Base-by-base conservation (phyloP, 2,797 vertebrate species). In the Sylvia borin region DNA sequence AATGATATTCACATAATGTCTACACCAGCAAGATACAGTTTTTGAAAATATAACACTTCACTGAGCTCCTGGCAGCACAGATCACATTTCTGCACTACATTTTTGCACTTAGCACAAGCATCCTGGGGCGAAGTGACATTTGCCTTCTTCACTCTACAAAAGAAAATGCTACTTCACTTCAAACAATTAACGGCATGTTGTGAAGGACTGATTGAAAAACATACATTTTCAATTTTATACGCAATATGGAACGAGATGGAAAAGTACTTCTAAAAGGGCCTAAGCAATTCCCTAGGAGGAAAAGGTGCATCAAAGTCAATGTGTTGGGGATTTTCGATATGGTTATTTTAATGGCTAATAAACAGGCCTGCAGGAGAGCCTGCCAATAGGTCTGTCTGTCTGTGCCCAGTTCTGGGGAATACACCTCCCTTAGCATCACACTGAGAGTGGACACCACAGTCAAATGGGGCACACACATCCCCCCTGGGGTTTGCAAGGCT, bases 41-140 rank as follows among this genome's bases (percentile, higher is more conserved):
- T 77, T 77, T 80, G 53, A 90, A 95, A 95, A 83, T 57, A 60
- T 34, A 91, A 84, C 90, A 94, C 79, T 84, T 91, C 0, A 1
- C 51, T 48, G 62, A 93, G 92, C 38, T 92, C 40, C 75, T 91
- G 77, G 86, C 86, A 94, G 87, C 78, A 68, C n/a, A 90, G 78
- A 89, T 77, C 84, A 55, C 65, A 54, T 84, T 96, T 92, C 53
- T 80, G 65, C 81, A 92, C 81, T 77, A 25, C 81, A 83, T 94
- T 78, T 78, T 80, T 85, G 86, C 87, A 93, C 75, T 92, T 91
- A 96, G 61, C 87, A 83, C 68, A 89, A 85, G 81, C 72, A 85
- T 91, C 91, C 94, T 82, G 90, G 71, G 94, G 95, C 48, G 92
- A 94, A 87, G 83, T 95, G 92, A 92, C 91, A 93, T 94, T 94